Evolutionary conservation across 53 echinoderm and acorn worm species (phyloP).

Genomic region (Holothuria scabra): DNA sequence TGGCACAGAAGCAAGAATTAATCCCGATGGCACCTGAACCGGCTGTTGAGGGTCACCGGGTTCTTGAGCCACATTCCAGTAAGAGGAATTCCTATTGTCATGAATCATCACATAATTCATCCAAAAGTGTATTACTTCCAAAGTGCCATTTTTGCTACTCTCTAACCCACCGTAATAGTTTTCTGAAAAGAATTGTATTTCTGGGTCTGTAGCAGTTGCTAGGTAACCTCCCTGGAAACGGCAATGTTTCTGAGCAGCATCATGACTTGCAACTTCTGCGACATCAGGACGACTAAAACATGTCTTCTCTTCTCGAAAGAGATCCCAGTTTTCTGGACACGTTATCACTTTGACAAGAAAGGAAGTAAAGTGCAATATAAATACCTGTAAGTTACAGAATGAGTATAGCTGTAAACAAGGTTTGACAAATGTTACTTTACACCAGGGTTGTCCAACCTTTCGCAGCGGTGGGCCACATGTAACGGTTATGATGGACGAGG

Average conservation of each 20-base stretch:
- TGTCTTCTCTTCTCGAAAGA: conserved; percentile 9
- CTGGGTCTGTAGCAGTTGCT: conserved; percentile 50
- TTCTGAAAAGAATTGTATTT: conserved; percentile 9
- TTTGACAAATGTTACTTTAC: too few species aligned
- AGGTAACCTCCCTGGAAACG: conserved; percentile 57
- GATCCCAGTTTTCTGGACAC: conserved; percentile 27
- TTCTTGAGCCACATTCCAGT: conserved; percentile 60
- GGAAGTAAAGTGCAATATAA: too few species aligned
- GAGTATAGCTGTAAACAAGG: too few species aligned
- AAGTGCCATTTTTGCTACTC: background rate
- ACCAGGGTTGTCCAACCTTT: too few species aligned
- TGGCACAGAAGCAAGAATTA: conserved; percentile 58
- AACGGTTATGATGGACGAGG: too few species aligned
- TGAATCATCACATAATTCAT: conserved; percentile 51
- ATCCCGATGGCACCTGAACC: conserved; percentile 43
- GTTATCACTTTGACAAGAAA: background rate
- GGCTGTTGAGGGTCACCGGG: conserved; percentile 42
- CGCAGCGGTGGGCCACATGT: too few species aligned
- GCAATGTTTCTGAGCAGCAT: conserved; percentile 59
- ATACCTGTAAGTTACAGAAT: too few species aligned
- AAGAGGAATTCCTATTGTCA: conserved; percentile 18
- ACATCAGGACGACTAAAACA: conserved; percentile 18
- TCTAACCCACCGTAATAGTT: background rate
- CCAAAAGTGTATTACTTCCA: conserved; percentile 25
- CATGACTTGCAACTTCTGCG: conserved; percentile 29